A percentile compares a stretch with the other conserved stretches of the same genome.
Conservation (phyloP, 2,113 vertebrate genomes). For the Pyrgilauda ruficollis region DNA sequence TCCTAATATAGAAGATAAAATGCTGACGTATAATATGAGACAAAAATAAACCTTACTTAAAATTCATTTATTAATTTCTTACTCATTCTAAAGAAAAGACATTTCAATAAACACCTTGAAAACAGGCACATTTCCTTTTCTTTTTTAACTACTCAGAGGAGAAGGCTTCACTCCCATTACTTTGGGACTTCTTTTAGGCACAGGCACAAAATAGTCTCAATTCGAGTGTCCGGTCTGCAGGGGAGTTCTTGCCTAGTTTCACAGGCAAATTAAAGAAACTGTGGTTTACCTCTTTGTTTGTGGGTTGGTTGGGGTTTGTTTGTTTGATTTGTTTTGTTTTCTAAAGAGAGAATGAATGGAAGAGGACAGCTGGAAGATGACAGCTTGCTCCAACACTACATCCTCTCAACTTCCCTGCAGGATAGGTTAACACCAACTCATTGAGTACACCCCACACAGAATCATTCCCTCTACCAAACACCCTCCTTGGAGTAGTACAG, state of each 20-base stretch:
- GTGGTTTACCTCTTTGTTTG: rapidly evolving
- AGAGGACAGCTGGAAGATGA: background rate
- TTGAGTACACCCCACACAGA: background rate
- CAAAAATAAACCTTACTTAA: background rate
- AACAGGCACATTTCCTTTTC: background rate
- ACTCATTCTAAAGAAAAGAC: background rate
- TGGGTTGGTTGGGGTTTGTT: background rate
- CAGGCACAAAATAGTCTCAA: background rate
- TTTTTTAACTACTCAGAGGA: background rate
- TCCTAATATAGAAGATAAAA: background rate
- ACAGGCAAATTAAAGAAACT: background rate
- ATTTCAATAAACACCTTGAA: background rate
- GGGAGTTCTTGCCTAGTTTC: background rate
- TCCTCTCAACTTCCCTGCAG: background rate
- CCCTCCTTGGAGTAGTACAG: background rate
- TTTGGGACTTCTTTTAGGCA: background rate
- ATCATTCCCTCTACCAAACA: background rate
- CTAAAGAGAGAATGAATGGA: background rate
- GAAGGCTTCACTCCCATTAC: background rate
- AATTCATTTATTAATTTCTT: background rate
- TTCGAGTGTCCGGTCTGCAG: background rate
- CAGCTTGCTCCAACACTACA: background rate
- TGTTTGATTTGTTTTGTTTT: background rate
- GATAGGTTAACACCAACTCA: background rate
- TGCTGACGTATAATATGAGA: background rate